These are phyloP conservation scores for Ctenopoma multispine DNA, from an alignment of 2,797 vertebrate genomes.

Conservation along the genomic window DNA sequence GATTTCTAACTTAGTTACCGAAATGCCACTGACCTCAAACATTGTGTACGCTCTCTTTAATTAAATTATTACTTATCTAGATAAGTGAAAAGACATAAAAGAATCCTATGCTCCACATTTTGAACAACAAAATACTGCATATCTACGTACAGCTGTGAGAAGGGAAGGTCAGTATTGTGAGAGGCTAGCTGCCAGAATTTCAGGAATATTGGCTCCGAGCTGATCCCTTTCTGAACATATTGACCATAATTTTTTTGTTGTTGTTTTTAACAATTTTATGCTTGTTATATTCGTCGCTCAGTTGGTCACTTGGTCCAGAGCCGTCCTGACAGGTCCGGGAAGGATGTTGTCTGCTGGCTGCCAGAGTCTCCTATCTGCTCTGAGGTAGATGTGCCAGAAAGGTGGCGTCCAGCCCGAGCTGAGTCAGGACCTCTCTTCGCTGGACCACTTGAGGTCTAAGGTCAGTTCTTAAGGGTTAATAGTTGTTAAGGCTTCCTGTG, in stretches of 20 bases:
- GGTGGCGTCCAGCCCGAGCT: slow-evolving; percentile 75
- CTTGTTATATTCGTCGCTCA: slow-evolving; percentile 63
- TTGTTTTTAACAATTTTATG: slow-evolving; percentile 39
- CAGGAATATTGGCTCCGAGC: slow-evolving; percentile 83
- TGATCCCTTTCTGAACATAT: slow-evolving; percentile 84
- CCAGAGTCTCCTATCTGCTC: slow-evolving; percentile 68
- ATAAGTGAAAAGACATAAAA: slow-evolving; percentile 86
- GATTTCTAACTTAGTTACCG: slow-evolving; percentile 81
- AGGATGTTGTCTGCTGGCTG: slow-evolving; percentile 27
- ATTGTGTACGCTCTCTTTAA: slow-evolving; percentile 57
- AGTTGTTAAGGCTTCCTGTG: slow-evolving; percentile 91
- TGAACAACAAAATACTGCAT: slow-evolving; percentile 91
- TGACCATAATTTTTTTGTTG: slow-evolving; percentile 43
- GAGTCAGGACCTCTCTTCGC: slow-evolving; percentile 56
- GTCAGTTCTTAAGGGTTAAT: slow-evolving; percentile 77
- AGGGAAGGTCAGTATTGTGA: slow-evolving; percentile 79
- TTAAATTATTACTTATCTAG: slow-evolving; percentile 76
- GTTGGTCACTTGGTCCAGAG: slow-evolving; percentile 61
- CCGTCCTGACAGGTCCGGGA: slow-evolving; percentile 47
- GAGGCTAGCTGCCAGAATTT: slow-evolving; percentile 91
- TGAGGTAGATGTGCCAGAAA: slow-evolving; percentile 79
- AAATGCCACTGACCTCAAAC: slow-evolving; percentile 87
- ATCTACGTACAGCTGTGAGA: slow-evolving; percentile 85
- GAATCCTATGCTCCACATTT: slow-evolving; percentile 84
- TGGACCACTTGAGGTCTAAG: slow-evolving; percentile 59